Percentiles rank a stretch among this genome's conserved stretches.
Evolutionary conservation across 2,113 vertebrate genomes (phyloP).

Genomic region (mouse (Mus musculus)): GRCm39 chr2:100623501-100624000

Average conservation of each 20-base stretch:
- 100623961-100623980: slow-evolving; percentile 35
- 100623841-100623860: slow-evolving; percentile 13
- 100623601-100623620: not conserved
- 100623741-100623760: not conserved
- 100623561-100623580: not conserved
- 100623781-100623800: not conserved
- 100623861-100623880: slow-evolving; percentile 14
- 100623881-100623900: not conserved
- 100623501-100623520: not conserved
- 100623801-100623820: not conserved
- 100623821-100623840: not conserved
- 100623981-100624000: not conserved
- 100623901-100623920: not conserved
- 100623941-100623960: slow-evolving; percentile 26
- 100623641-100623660: not conserved
- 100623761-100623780: not conserved
- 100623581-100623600: not conserved
- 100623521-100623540: not conserved
- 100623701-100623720: not conserved
- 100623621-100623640: not conserved
- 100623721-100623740: not conserved
- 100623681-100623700: not conserved
- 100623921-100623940: slow-evolving; percentile 43
- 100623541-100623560: not conserved
- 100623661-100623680: not conserved